Base-by-base conservation (phyloP, 2,888 invertebrate genomes). In the Protophormia terraenovae region DNA sequence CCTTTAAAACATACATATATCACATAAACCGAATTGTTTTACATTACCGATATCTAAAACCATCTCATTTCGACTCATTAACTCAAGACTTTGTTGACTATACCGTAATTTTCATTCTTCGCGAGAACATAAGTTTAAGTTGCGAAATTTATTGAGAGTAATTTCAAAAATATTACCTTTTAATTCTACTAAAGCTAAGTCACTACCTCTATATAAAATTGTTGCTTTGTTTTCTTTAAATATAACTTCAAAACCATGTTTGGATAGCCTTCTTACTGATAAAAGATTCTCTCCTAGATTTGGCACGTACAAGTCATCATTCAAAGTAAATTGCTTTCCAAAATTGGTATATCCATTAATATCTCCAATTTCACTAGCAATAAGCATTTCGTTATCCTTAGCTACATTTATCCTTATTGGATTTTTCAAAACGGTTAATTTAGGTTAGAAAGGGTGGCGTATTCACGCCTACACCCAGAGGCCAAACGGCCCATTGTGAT, bases 21-120 rank as follows among this genome's bases (percentile, higher is more conserved):
- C 76, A 77, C 66, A 77, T 35, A 67, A 66, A 12, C 58, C 66
- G 6, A 67, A 32, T 32, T 41, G 19, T 64, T 64, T 76, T 12
- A 76, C 53, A 41, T 62, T 60, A 35, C 45, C 73, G 29, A 73
- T 73, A 45, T 58, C 60, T 14, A 58, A 41, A 14, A 71, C 71
- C 35, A 50, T 55, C 16, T 32, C 55, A 55, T 55, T 55, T 38
- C 29, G 58, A 73, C 29, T 47, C 53, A 75, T 53, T 64, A 38
- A 19, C 24, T 53, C 64, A 50, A 62, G 64, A 16, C 47, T 45
- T n/a, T 60, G 41, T 64, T n/a, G n/a, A n/a, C n/a, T n/a, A n/a
- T n/a, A n/a, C n/a, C n/a, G n/a, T n/a, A n/a, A n/a, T n/a, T n/a
- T n/a, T n/a, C n/a, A n/a, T n/a, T n/a, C n/a, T n/a, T n/a, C n/a